phyloP scores from a whole-genome alignment of 2,888 invertebrate genomes.

The Monopis laevigella region DNA sequence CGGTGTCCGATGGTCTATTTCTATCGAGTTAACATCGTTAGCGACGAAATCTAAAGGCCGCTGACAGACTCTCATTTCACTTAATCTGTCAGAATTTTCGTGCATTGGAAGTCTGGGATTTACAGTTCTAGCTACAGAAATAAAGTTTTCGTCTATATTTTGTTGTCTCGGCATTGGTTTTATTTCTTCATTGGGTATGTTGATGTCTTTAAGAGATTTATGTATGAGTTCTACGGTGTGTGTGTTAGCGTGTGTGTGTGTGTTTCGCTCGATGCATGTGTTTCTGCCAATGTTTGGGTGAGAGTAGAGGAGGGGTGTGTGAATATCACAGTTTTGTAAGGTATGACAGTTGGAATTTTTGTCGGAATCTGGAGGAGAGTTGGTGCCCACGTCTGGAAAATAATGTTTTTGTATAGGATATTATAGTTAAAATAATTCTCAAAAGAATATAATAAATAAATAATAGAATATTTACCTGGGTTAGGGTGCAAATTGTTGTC shows the following conservation, averaged over 20 bases:
- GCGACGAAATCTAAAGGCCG: conserved; percentile 72
- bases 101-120: conserved; percentile 26
- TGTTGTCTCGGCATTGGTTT: conserved; percentile 20
- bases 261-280: conserved; percentile 81
- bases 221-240: conserved; percentile 64
- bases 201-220: conserved; percentile 70
- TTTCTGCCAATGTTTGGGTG: conserved; percentile 85
- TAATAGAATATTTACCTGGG: conserved; percentile 31
- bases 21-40: conserved; percentile 71
- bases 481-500: conserved; percentile 47
- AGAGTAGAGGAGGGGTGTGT: conserved; percentile 61
- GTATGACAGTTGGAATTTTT: conserved; percentile 52
- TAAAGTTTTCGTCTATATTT: conserved; percentile 35
- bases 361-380: conserved; percentile 37
- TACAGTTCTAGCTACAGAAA: conserved; percentile 42
- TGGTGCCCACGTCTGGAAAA: conserved; percentile 14
- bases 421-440: background rate
- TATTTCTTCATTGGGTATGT: conserved; percentile 21
- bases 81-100: conserved; percentile 36
- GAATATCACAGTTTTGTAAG: conserved; percentile 44
- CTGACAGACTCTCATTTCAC: conserved; percentile 48
- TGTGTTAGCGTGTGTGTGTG: conserved; percentile 66
- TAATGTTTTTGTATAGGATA: too few species aligned
- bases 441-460: background rate
- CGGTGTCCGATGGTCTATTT: conserved; percentile 35